These are phyloP conservation scores for Eupithecia subumbrata DNA, from an alignment of 2,888 invertebrate species.

Conservation along the genomic window DNA sequence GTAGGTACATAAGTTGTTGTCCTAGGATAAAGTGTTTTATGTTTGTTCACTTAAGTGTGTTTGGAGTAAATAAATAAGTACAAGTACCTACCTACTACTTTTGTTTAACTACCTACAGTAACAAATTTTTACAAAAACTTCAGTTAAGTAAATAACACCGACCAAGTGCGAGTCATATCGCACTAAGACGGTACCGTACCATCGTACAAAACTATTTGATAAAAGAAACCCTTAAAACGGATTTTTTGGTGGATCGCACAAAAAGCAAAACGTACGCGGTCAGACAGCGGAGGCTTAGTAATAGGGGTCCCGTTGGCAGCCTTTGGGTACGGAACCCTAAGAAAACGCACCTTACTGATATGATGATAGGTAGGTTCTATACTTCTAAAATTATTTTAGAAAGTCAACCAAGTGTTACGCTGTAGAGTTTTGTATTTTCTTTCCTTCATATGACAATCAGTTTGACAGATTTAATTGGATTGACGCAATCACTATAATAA, in stretches of 20 bases:
- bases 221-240: too few species aligned
- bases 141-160: too few species aligned
- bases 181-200: too few species aligned
- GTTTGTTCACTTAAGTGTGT: neutral
- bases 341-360: neutral
- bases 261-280: too few species aligned
- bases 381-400: neutral
- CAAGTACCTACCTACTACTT: neutral
- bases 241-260: too few species aligned
- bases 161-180: too few species aligned
- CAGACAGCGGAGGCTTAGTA: too few species aligned
- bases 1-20: neutral
- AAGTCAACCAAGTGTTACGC: neutral
- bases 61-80: constrained; percentile 15
- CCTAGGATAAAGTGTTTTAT: neutral
- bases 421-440: neutral
- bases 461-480: neutral
- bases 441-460: neutral
- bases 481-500: neutral
- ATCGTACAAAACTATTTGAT: too few species aligned
- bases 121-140: neutral
- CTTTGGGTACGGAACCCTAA: too few species aligned
- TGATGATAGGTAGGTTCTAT: neutral
- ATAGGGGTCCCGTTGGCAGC: too few species aligned
- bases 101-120: neutral